Evolutionary conservation across 2,888 invertebrate species (phyloP), one percentile per base, ranked within the genome.

Genomic region (Dorcus hopei): DNA sequence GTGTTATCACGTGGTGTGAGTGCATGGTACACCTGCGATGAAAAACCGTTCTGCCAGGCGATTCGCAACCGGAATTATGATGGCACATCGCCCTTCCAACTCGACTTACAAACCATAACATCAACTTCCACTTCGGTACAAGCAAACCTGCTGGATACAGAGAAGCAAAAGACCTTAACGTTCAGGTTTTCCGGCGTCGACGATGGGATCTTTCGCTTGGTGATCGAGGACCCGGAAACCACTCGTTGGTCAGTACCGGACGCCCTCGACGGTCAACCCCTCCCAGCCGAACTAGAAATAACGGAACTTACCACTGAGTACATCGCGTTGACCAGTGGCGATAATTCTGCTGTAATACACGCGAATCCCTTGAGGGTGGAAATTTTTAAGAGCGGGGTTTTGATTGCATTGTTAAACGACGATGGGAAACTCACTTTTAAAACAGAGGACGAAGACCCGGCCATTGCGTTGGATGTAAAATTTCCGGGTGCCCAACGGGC

Each of bases 401-500:
- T 91, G 3, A 87, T 90, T 0, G 83, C 92, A 4, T 85, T 88
- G 26, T 79, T 90, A 48, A 67, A 67, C 40, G 53, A 55, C 11
- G 43, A 55, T 11, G 49, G 58, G 14, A 54, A 50, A 11, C 42
- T 68, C 11, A 52, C 57, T 11, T 66, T 62, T 43, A 55, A 60
- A 42, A 56, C 61, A 11, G 52, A 1, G 80, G 87, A 61, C 96
- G 96, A 3, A 94, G 95, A 3, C 9, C 88, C 92, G 69, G 95
- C 95, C 0, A 83, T 97, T 49, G 95, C 96, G 0, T 78, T 97
- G 65, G 97, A 97, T 74, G 85, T 97, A 64, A 85, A 90, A 19
- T 97, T 97, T 80, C 89, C 92, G 5, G 92, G 97, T 78, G 88
- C 91, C 16, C 87, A 93, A 62, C 83, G 92, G 70, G 88, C 93